phyloP scores from a whole-genome alignment of 92 coral and sea anemone species.

The Phenganax marumi region DNA sequence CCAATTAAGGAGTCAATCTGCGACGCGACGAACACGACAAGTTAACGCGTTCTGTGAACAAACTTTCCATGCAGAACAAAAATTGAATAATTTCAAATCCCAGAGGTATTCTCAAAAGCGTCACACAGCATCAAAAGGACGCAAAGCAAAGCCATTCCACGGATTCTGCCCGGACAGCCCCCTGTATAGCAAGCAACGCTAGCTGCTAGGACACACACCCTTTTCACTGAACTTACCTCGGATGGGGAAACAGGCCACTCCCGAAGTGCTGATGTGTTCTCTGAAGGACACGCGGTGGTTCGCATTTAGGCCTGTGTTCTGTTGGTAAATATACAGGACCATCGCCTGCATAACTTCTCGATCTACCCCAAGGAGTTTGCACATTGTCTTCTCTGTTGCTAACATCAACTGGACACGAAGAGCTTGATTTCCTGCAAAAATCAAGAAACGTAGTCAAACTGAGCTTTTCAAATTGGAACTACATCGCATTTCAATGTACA shows the following conservation, averaged over 20 bases:
- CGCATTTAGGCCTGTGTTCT: constrained; percentile 74
- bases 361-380: constrained; percentile 92
- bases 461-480: too few species aligned
- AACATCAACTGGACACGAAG: background rate
- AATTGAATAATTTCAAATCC: too few species aligned
- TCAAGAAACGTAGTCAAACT: too few species aligned
- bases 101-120: background rate
- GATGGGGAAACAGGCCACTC: constrained; percentile 82
- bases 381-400: constrained; percentile 37
- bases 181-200: too few species aligned
- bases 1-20: too few species aligned
- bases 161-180: too few species aligned
- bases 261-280: constrained; percentile 97
- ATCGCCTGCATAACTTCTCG: constrained; percentile 89
- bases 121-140: background rate
- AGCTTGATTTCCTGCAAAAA: background rate
- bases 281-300: constrained; percentile 82
- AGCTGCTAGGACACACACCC: too few species aligned
- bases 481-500: too few species aligned
- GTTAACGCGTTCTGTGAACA: too few species aligned
- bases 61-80: too few species aligned
- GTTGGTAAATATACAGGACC: constrained; percentile 87
- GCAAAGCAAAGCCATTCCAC: too few species aligned
- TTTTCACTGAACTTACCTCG: constrained; percentile 64
- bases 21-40: too few species aligned